A percentile compares a stretch with the other conserved stretches of the same genome.
Evolutionary conservation across 2,888 invertebrate species (phyloP).

Genomic region (Eutolmus rufibarbis): DNA sequence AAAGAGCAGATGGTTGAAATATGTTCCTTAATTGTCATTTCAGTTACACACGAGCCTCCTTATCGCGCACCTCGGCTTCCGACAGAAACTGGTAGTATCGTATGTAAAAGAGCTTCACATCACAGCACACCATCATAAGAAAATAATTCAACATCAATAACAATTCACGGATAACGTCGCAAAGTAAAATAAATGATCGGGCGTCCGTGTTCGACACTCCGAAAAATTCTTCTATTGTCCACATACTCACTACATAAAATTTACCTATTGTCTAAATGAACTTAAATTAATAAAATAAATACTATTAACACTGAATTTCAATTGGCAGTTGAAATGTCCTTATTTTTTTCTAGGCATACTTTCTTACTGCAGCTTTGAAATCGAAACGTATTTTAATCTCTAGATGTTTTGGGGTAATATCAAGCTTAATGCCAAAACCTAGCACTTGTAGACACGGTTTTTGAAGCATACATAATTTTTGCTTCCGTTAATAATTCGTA

Average conservation of each 20-base stretch:
- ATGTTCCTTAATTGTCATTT: background rate
- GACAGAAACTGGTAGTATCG: background rate
- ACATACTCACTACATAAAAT: background rate
- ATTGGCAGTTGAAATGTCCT: too few species aligned
- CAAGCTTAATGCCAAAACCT: too few species aligned
- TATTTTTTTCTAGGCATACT: too few species aligned
- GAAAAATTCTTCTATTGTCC: background rate
- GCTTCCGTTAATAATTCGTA: background rate
- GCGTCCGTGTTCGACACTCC: background rate
- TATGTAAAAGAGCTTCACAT: background rate
- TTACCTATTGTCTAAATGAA: too few species aligned
- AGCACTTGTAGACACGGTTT: too few species aligned
- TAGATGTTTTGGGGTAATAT: too few species aligned
- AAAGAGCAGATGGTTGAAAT: background rate
- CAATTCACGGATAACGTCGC: background rate
- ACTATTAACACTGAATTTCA: too few species aligned
- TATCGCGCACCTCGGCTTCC: background rate
- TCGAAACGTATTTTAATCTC: too few species aligned
- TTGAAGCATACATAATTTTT: too few species aligned
- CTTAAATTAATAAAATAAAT: too few species aligned
- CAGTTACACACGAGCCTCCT: background rate
- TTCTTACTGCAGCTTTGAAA: too few species aligned
- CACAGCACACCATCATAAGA: background rate
- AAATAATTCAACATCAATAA: background rate
- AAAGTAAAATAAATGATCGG: background rate